These are phyloP conservation scores for Charina bottae DNA, from an alignment of 2,113 vertebrate genomes.

Conservation along the genomic window DNA sequence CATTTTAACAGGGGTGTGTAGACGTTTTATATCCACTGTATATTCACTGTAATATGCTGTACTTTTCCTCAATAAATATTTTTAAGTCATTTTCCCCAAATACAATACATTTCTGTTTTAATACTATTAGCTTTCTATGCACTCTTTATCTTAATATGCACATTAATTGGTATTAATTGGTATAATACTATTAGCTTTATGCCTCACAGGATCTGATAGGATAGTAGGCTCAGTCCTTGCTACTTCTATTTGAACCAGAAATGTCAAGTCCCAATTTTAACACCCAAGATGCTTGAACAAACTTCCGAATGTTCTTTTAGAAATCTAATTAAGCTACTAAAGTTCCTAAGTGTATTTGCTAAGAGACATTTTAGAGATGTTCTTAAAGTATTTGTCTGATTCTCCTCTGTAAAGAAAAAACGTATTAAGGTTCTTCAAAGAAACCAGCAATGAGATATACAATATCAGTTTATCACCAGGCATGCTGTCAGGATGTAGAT, in stretches of 20 bases:
- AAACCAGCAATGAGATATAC: conserved; percentile 45
- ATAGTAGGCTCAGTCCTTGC: conserved; percentile 7
- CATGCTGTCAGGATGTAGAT: conserved; percentile 48
- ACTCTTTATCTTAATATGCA: neutral
- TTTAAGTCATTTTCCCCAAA: neutral
- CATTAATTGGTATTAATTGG: neutral
- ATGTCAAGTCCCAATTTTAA: conserved; percentile 29
- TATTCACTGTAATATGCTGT: too few species aligned
- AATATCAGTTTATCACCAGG: conserved; percentile 51
- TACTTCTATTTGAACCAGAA: conserved; percentile 31
- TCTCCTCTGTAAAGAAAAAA: conserved; percentile 29
- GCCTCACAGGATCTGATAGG: neutral
- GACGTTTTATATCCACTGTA: too few species aligned
- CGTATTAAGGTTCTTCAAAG: conserved; percentile 50
- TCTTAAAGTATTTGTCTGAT: conserved; percentile 42
- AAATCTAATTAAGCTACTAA: conserved; percentile 53
- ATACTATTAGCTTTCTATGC: neutral
- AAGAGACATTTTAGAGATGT: conserved; percentile 39
- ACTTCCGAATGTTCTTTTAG: conserved; percentile 45
- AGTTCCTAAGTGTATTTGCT: conserved; percentile 49
- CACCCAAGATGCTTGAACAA: conserved; percentile 11
- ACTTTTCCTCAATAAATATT: too few species aligned
- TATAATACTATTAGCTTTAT: too few species aligned
- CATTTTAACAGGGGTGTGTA: too few species aligned
- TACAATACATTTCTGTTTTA: neutral